Percentiles rank a stretch among this genome's conserved stretches.
phyloP scores from a whole-genome alignment of 2,888 invertebrate species.

The Epistrophe grossulariae region DNA sequence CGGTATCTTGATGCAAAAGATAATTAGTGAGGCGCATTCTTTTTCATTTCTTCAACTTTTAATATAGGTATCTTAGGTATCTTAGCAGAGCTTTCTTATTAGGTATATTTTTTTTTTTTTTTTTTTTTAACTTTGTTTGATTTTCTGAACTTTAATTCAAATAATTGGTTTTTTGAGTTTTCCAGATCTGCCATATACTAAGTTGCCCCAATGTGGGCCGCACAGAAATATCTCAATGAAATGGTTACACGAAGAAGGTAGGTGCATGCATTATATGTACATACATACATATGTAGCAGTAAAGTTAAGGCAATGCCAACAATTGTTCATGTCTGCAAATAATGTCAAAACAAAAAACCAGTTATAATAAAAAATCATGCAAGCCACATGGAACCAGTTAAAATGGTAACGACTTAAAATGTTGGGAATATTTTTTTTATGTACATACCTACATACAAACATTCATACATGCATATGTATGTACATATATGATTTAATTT shows the following conservation, averaged over 20 bases:
- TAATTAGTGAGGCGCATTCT: too few relatives aligned
- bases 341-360: constrained; percentile 67
- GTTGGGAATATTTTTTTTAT: constrained; percentile 46
- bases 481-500: neutral
- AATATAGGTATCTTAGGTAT: too few relatives aligned
- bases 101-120: too few relatives aligned
- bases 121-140: too few relatives aligned
- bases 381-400: constrained; percentile 53
- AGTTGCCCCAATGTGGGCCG: neutral
- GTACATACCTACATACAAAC: neutral
- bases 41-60: too few relatives aligned
- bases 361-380: constrained; percentile 62
- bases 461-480: too few relatives aligned
- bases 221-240: constrained; percentile 21
- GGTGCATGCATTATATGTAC: constrained; percentile 15
- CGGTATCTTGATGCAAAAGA: too few relatives aligned
- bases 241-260: constrained; percentile 25
- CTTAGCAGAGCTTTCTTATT: too few relatives aligned
- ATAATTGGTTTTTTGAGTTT: neutral
- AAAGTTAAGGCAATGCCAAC: constrained; percentile 28
- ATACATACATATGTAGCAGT: neutral
- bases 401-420: constrained; percentile 53
- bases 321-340: constrained; percentile 51
- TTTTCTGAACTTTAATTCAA: too few relatives aligned
- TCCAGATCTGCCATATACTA: neutral